These are phyloP conservation scores for Hapalemur alaotrensis DNA, from an alignment of 2,797 vertebrate species.

Conservation along the genomic window DNA sequence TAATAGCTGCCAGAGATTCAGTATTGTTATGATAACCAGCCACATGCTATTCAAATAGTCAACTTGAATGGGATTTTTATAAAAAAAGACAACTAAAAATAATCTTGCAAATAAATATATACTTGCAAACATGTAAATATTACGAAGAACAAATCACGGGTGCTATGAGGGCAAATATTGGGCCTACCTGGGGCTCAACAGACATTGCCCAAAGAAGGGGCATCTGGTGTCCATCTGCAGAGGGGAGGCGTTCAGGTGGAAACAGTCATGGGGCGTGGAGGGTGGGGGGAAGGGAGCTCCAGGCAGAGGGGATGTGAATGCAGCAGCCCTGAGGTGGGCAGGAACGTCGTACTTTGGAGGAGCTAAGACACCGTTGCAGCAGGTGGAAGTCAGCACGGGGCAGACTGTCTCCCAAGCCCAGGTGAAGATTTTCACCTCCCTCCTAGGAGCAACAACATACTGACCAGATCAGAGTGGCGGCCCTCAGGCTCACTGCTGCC, in stretches of 20 bases:
- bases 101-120: not conserved
- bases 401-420: not conserved
- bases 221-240: not conserved
- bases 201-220: not conserved
- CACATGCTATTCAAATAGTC: not conserved
- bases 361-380: accelerated
- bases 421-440: not conserved
- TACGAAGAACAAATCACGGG: not conserved
- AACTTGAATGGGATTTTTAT: not conserved
- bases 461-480: not conserved
- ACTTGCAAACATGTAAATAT: not conserved
- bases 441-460: not conserved
- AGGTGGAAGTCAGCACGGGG: not conserved
- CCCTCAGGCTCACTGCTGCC: not conserved
- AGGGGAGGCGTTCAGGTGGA: not conserved
- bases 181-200: not conserved
- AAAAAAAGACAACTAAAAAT: not conserved
- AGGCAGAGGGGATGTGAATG: not conserved
- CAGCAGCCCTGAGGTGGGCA: not conserved
- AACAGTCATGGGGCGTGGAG: too few relatives aligned
- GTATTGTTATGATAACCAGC: not conserved
- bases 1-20: not conserved
- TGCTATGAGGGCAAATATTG: accelerated
- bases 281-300: not conserved
- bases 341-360: accelerated